Base-by-base conservation (phyloP, 2,113 vertebrate genomes). In the Cnemophilus loriae region DNA sequence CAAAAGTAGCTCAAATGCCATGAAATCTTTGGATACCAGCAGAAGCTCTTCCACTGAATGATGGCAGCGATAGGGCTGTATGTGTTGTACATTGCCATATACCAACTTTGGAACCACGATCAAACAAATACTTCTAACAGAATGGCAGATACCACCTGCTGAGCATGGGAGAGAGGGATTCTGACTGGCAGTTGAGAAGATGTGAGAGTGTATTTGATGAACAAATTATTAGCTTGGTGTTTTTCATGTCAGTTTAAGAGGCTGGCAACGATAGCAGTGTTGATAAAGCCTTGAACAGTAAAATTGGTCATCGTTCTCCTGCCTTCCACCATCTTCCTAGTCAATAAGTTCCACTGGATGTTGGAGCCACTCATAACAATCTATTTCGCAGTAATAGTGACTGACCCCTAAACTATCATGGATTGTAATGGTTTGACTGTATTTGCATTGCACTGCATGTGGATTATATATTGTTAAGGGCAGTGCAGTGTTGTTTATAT, bases 221-320 rank as follows among this genome's bases (percentile, higher is more conserved):
- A 60, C 23, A 69, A 39, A 37, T 70, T 46, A 53, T 74, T 89
- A 69, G 5, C 6, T 35, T 79, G 27, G 33, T 56, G n/a, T 76
- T 79, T 47, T n/a, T 68, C 35, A 35, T 32, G 32, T 84, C 60
- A 68, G 0, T 26, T 68, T 39, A 23, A 82, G 52, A 93, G 16
- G 12, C 6, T 67, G 39, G n/a, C 46, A 63, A 8, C 0, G 1
- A 42, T 1, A 64, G 11, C 33, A 47, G 5, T 39, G 46, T 74
- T 42, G 26, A 63, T 61, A 81, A 61, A 77, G 9, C 35, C 39
- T n/a, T 70, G 41, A 84, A 30, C 5, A 80, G 7, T 41, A 50
- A 70, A 81, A 60, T 18, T 49, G 41, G 10, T 32, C 65, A 64
- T 19, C 8, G 5, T 74, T 89, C 17, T 89, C 15, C 56, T 80